phyloP scores from a whole-genome alignment of 2,113 vertebrate species.

The Progne subis region DNA sequence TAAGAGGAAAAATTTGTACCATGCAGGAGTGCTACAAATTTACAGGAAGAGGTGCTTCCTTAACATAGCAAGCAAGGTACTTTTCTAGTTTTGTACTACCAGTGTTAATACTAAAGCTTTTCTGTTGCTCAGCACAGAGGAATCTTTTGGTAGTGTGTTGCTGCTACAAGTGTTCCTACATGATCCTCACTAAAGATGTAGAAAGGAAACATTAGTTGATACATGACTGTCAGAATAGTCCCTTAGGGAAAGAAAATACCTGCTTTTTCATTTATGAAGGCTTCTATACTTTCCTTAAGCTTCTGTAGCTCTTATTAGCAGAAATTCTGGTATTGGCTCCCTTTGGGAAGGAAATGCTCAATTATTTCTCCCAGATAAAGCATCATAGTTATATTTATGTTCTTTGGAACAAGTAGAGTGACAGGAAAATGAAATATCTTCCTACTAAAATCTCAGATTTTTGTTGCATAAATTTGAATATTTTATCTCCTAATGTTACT shows the following conservation, averaged over 20 bases:
- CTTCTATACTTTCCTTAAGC: neutral
- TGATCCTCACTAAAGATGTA: neutral
- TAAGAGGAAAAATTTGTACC: neutral
- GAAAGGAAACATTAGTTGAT: neutral
- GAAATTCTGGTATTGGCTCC: neutral
- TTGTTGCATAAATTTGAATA: conserved; percentile 32
- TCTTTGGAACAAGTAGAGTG: neutral
- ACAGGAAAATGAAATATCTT: conserved; percentile 5
- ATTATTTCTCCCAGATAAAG: conserved; percentile 7
- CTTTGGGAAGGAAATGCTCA: neutral
- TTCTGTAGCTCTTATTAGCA: conserved; percentile 12
- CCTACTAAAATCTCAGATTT: neutral
- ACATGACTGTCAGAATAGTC: neutral
- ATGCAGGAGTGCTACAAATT: neutral
- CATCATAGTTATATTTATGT: neutral
- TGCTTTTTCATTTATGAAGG: neutral
- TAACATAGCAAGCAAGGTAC: neutral
- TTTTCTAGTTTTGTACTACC: neutral
- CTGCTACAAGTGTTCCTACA: neutral
- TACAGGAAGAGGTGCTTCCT: neutral
- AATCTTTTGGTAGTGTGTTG: neutral
- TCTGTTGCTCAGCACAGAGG: neutral
- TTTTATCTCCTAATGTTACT: conserved; percentile 37
- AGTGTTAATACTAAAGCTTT: neutral
- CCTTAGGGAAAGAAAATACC: neutral